Percentiles rank a stretch among this genome's conserved stretches.
Evolutionary conservation across 2,113 vertebrate genomes (phyloP).

Genomic region (Aptenodytes patagonicus): DNA sequence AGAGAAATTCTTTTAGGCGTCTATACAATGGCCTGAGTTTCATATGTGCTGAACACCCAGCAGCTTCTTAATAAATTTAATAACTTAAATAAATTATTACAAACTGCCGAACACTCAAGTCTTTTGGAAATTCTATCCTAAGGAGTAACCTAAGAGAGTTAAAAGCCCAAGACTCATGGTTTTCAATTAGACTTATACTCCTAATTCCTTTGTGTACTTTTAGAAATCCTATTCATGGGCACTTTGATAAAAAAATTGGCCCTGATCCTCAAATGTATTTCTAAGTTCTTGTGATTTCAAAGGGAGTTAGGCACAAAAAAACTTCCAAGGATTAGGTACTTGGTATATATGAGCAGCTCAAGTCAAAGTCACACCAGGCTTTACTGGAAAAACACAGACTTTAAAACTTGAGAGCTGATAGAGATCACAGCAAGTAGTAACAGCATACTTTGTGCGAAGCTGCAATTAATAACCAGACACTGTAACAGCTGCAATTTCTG

Average conservation of each 20-base stretch:
- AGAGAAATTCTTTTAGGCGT: neutral
- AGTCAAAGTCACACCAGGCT: conserved; percentile 13
- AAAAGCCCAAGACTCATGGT: neutral
- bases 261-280: neutral
- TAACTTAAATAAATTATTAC: neutral
- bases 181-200: neutral
- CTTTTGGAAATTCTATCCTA: neutral
- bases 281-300: conserved; percentile 41
- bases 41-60: neutral
- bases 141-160: neutral
- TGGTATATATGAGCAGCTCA: neutral
- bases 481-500: conserved; percentile 18
- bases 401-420: conserved; percentile 44
- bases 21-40: neutral
- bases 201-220: neutral
- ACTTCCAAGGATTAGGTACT: conserved; percentile 1
- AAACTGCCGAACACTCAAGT: neutral
- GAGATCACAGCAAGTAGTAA: conserved; percentile 12
- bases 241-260: neutral
- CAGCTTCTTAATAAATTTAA: neutral
- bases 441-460: neutral
- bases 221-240: neutral
- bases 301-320: conserved; percentile 1
- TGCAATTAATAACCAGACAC: neutral
- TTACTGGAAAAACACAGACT: conserved; percentile 38